phyloP scores from a whole-genome alignment of 2,113 vertebrate genomes.

The Coturnix japonica region DNA sequence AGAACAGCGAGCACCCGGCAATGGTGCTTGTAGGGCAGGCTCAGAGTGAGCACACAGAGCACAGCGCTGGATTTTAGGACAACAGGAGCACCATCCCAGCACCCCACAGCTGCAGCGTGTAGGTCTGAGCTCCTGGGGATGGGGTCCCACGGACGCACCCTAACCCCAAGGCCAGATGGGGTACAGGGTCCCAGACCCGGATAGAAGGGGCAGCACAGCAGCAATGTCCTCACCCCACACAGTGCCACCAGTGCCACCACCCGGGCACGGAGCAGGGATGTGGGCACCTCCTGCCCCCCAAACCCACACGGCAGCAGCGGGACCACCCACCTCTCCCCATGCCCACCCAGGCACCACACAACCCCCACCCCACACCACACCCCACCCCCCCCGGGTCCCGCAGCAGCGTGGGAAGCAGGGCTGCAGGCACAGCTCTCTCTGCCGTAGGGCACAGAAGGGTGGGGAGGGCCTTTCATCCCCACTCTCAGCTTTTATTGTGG shows the following conservation, averaged over 20 bases:
- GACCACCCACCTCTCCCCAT: constrained; percentile 67
- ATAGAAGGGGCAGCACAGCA: background rate
- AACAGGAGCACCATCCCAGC: background rate
- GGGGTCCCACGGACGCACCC: background rate
- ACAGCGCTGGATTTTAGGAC: background rate
- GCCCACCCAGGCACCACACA: constrained; percentile 67
- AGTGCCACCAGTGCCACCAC: rapidly evolving
- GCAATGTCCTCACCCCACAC: rapidly evolving
- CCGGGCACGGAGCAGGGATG: background rate
- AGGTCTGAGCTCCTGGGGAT: rapidly evolving
- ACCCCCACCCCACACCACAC: background rate
- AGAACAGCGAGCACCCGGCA: background rate
- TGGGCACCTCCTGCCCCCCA: background rate
- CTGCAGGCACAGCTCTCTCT: background rate
- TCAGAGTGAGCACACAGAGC: background rate
- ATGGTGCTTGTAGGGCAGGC: constrained; percentile 26
- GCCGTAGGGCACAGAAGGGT: too few species aligned
- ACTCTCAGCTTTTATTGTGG: background rate
- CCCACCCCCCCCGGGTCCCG: background rate
- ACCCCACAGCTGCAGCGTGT: rapidly evolving
- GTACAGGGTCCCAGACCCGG: background rate
- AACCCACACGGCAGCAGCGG: background rate
- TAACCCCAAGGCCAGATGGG: background rate
- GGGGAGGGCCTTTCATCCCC: rapidly evolving
- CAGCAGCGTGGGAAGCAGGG: background rate